These are phyloP conservation scores for Nezara viridula DNA, from an alignment of 2,888 invertebrate genomes.

Conservation along the genomic window DNA sequence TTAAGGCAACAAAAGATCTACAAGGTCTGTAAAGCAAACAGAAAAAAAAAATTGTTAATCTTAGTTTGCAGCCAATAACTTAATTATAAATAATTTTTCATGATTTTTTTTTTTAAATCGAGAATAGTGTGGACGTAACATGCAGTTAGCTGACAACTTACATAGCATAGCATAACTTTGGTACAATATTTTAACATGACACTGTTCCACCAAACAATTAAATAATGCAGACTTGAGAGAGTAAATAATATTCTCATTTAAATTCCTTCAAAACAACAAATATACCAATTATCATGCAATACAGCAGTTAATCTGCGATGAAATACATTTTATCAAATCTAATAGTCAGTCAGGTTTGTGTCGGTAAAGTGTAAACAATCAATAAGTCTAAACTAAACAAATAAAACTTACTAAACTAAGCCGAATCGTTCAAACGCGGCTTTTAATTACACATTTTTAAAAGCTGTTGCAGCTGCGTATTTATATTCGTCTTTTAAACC, in stretches of 20 bases:
- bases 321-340: background rate
- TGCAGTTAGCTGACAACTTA: slow-evolving; percentile 6
- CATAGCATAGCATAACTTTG: background rate
- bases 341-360: background rate
- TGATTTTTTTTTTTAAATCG: background rate
- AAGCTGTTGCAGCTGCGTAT: background rate
- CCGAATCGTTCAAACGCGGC: slow-evolving; percentile 55
- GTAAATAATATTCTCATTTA: slow-evolving; percentile 13
- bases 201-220: slow-evolving; percentile 1
- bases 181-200: background rate
- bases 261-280: background rate
- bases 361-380: background rate
- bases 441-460: background rate
- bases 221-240: background rate
- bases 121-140: background rate
- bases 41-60: too few species aligned
- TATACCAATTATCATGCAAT: slow-evolving; percentile 23
- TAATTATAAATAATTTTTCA: background rate
- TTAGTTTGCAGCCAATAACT: background rate
- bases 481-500: background rate
- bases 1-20: too few species aligned
- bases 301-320: background rate
- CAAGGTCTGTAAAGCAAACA: too few species aligned
- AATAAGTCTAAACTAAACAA: background rate
- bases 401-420: slow-evolving; percentile 19